Conservation (phyloP, 2,888 invertebrate genomes). For the Torymus texanus region DNA sequence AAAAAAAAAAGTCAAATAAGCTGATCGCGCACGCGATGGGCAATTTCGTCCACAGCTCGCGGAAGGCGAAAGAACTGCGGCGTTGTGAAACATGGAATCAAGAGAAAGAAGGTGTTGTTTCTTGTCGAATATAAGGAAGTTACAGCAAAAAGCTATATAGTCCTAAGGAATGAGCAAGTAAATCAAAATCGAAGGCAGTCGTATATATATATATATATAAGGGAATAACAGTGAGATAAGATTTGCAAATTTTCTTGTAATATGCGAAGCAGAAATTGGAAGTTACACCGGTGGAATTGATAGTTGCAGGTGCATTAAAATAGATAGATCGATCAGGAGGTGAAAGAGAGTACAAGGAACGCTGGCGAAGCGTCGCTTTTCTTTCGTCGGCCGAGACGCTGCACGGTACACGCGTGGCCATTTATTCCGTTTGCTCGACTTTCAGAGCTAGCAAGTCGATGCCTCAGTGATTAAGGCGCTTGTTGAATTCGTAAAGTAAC, state of each 20-base stretch:
- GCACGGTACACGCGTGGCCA: slow-evolving; percentile 46
- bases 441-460: slow-evolving; percentile 30
- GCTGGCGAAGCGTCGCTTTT: slow-evolving; percentile 73
- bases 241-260: no score
- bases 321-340: neutral
- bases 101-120: slow-evolving; percentile 8
- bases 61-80: slow-evolving; percentile 75
- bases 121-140: slow-evolving; percentile 15
- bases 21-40: slow-evolving; percentile 64
- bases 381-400: slow-evolving; percentile 74
- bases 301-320: no score
- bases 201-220: no score
- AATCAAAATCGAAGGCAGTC: neutral
- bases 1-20: slow-evolving; percentile 11
- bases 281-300: neutral
- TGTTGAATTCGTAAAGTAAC: neutral
- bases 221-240: no score
- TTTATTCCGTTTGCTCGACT: slow-evolving; percentile 64
- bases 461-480: neutral
- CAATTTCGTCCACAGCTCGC: slow-evolving; percentile 73
- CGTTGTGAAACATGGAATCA: slow-evolving; percentile 63
- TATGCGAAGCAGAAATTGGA: neutral
- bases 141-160: no score
- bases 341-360: slow-evolving; percentile 24
- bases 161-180: neutral